Evolutionary conservation across 2,888 invertebrate species (phyloP).

Genomic region (Apamea crenata): DNA sequence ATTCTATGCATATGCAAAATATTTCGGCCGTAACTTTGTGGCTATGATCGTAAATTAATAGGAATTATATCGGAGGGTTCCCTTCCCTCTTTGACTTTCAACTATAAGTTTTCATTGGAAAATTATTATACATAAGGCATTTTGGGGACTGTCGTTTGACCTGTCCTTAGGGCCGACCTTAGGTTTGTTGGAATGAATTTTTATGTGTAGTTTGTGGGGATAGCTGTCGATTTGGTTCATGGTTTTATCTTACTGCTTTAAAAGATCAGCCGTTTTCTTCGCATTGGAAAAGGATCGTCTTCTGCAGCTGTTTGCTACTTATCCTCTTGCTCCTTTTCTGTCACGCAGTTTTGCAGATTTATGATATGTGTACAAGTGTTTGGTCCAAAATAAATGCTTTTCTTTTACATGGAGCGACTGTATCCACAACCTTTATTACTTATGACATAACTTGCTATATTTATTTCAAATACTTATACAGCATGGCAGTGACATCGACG

Average conservation of each 20-base stretch:
- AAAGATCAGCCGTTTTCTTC: not conserved
- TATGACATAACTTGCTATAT: not conserved
- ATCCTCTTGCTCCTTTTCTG: not conserved
- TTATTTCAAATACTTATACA: not conserved
- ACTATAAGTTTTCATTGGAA: conserved; percentile 52
- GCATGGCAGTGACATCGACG: too few relatives aligned
- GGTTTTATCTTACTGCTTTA: not conserved
- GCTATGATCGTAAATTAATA: conserved; percentile 60
- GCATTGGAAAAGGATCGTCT: not conserved
- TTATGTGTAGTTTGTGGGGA: not conserved
- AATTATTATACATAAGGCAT: conserved; percentile 56
- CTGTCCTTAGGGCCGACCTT: conserved; percentile 18
- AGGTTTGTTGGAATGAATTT: conserved; percentile 8
- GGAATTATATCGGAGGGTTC: conserved; percentile 42
- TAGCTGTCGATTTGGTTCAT: not conserved
- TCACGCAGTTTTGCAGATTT: too few relatives aligned
- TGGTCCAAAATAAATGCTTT: too few relatives aligned
- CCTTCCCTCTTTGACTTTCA: conserved; percentile 42
- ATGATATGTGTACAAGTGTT: too few relatives aligned
- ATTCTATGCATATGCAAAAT: conserved; percentile 66
- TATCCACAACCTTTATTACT: too few relatives aligned
- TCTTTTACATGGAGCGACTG: too few relatives aligned
- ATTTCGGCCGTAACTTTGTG: conserved; percentile 58
- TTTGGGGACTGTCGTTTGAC: conserved; percentile 33
- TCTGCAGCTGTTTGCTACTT: not conserved